A percentile compares a stretch with the other conserved stretches of the same genome.
These are phyloP conservation scores for Tapirus terrestris DNA, from an alignment of 2,113 vertebrate species.

Conservation along the genomic window DNA sequence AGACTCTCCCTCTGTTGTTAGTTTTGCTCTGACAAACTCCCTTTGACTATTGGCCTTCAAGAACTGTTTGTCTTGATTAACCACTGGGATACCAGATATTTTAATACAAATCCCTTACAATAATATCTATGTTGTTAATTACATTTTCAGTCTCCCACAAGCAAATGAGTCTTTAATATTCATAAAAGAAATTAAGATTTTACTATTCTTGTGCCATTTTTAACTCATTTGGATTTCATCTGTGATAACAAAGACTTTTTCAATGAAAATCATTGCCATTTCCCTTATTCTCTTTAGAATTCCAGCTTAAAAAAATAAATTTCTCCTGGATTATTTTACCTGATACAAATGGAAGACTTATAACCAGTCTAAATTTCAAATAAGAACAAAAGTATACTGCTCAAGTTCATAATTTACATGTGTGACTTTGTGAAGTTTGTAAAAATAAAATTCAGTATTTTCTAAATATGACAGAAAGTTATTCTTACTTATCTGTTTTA, in stretches of 20 bases:
- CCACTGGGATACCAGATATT: background rate
- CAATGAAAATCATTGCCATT: background rate
- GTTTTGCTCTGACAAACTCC: background rate
- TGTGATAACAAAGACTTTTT: background rate
- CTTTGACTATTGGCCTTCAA: background rate
- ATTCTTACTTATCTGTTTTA: background rate
- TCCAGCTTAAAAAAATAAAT: background rate
- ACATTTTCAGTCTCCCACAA: background rate
- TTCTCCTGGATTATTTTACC: background rate
- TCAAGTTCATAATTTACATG: background rate
- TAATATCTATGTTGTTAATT: background rate
- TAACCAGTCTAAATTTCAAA: background rate
- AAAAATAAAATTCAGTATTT: background rate
- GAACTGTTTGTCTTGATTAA: background rate
- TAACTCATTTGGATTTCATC: background rate
- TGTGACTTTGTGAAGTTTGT: background rate
- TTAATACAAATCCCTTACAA: background rate
- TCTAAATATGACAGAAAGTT: background rate
- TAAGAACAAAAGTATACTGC: background rate
- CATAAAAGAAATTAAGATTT: background rate
- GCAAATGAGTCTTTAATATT: background rate
- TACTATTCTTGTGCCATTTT: background rate
- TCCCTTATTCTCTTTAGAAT: background rate
- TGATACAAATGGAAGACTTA: background rate
- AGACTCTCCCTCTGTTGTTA: background rate